Conservation (phyloP, 2,888 invertebrate species). For the Corbicula japonica region DNA sequence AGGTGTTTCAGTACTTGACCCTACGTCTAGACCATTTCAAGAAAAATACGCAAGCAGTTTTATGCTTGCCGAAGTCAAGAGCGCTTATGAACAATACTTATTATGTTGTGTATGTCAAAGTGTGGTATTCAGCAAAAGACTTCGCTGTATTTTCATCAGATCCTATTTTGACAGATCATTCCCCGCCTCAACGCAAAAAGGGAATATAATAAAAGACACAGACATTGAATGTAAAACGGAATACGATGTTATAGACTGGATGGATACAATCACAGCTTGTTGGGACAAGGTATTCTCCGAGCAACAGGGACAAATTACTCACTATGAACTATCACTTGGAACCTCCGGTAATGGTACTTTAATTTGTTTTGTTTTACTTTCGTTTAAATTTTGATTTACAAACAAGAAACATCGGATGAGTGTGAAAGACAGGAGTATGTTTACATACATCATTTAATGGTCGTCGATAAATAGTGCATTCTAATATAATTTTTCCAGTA, state of each 20-base stretch:
- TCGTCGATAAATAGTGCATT: too few relatives aligned
- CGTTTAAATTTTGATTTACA: too few relatives aligned
- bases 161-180: slow-evolving; percentile 54
- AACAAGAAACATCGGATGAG: too few relatives aligned
- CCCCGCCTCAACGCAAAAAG: slow-evolving; percentile 56
- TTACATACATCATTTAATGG: too few relatives aligned
- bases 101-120: slow-evolving; percentile 52
- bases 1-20: too few relatives aligned
- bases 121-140: slow-evolving; percentile 47
- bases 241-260: slow-evolving; percentile 54
- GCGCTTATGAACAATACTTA: slow-evolving; percentile 22
- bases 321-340: slow-evolving; percentile 15
- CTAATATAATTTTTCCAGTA: too few relatives aligned
- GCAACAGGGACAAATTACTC: slow-evolving; percentile 8
- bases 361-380: too few relatives aligned
- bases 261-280: slow-evolving; percentile 50
- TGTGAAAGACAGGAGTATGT: too few relatives aligned
- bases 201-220: slow-evolving; percentile 55
- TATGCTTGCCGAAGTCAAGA: slow-evolving; percentile 44
- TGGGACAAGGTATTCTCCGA: slow-evolving; percentile 55
- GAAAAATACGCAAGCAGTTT: too few relatives aligned
- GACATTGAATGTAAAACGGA: slow-evolving; percentile 44
- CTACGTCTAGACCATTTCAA: too few relatives aligned
- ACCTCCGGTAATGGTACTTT: slow-evolving; percentile 29
- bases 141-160: slow-evolving; percentile 43